phyloP scores from a whole-genome alignment of 2,797 vertebrate genomes.

The Muscicapa striata region DNA sequence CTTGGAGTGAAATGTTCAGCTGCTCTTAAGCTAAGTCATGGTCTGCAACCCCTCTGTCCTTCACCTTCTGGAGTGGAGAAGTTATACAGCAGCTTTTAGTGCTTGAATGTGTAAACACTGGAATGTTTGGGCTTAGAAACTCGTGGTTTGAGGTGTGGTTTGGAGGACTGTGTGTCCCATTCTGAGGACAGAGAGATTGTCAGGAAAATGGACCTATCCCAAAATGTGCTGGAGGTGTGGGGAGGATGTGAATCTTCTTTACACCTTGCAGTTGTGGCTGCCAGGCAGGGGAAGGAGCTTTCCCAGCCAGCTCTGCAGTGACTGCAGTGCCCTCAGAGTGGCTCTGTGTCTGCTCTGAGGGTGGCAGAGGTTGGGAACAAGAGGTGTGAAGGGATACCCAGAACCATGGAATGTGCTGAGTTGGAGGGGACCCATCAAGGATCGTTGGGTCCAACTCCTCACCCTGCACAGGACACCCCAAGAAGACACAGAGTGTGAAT shows the following conservation, averaged over 20 bases:
- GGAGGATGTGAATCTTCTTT: background rate
- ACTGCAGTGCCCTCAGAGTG: background rate
- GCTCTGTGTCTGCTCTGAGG: background rate
- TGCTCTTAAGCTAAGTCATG: background rate
- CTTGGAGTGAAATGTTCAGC: background rate
- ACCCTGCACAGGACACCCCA: background rate
- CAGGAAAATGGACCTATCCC: background rate
- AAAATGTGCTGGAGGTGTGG: background rate
- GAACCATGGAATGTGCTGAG: background rate
- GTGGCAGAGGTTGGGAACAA: background rate
- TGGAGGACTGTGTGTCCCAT: background rate
- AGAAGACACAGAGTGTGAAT: background rate
- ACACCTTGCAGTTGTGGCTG: background rate
- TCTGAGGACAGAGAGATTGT: background rate
- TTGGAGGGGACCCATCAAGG: background rate
- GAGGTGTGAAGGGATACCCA: accelerated
- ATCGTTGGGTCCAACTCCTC: background rate
- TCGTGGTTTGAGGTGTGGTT: accelerated
- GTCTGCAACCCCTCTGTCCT: background rate
- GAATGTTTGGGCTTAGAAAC: background rate
- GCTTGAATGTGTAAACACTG: background rate
- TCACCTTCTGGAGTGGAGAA: background rate
- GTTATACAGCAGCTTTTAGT: background rate
- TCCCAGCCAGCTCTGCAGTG: background rate
- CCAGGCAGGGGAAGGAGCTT: background rate